Conservation (phyloP, 2,888 invertebrate species). For the Drosophila nigritarsus region DNA sequence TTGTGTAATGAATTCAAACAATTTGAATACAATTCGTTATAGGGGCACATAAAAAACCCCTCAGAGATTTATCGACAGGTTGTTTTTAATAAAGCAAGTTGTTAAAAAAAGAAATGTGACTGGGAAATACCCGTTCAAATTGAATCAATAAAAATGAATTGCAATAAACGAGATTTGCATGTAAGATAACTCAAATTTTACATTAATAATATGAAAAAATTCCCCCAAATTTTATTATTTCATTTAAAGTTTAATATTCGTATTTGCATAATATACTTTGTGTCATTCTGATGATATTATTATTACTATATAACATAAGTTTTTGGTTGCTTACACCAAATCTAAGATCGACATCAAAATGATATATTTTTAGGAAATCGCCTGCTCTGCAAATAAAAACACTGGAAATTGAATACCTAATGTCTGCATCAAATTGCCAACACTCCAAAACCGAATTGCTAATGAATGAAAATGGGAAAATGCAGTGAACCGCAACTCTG, state of each 20-base stretch:
- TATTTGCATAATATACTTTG: not conserved
- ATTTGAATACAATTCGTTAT: conserved; percentile 5
- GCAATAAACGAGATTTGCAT: not conserved
- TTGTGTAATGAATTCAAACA: conserved; percentile 2
- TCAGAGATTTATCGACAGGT: not conserved
- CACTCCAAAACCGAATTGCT: conserved; percentile 33
- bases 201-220: not conserved
- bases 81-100: not conserved
- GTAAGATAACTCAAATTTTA: not conserved
- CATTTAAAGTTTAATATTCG: not conserved
- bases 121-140: conserved; percentile 1
- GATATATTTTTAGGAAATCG: conserved; percentile 5
- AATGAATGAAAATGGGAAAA: conserved; percentile 61
- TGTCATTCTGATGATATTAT: not conserved
- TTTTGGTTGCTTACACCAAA: not conserved
- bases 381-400: conserved; percentile 26
- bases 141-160: not conserved
- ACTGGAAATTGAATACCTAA: conserved; percentile 27
- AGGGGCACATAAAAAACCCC: not conserved
- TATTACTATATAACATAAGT: not conserved
- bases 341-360: conserved; percentile 6
- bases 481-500: conserved; percentile 22
- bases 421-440: conserved; percentile 22
- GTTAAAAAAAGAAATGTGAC: not conserved
- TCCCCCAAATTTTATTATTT: not conserved